Evolutionary conservation across 2,888 invertebrate species (phyloP).

Genomic region (Girardia tigrina): DNA sequence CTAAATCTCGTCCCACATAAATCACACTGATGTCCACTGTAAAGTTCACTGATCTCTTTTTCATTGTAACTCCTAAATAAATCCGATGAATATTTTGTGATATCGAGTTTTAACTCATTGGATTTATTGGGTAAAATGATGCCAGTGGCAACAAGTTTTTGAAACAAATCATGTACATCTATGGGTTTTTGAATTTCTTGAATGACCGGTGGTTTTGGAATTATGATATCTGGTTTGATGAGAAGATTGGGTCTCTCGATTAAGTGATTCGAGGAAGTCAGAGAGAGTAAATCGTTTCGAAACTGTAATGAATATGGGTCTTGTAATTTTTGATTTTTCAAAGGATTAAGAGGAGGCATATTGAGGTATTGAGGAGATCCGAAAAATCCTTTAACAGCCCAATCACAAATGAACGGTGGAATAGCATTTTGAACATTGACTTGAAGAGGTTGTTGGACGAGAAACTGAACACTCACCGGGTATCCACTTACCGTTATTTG

Average conservation of each 20-base stretch:
- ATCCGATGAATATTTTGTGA: conserved; percentile 23
- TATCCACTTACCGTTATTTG: conserved; percentile 25
- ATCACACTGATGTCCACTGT: conserved; percentile 83
- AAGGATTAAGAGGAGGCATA: conserved; percentile 34
- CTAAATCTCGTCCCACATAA: conserved; percentile 87
- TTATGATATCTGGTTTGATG: neutral
- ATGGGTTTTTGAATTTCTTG: conserved; percentile 38
- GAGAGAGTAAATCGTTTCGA: neutral
- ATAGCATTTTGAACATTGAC: conserved; percentile 33
- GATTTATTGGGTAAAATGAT: conserved; percentile 54
- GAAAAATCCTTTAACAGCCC: conserved; percentile 33
- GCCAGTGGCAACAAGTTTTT: conserved; percentile 71
- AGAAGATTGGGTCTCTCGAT: neutral
- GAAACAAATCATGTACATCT: conserved; percentile 69
- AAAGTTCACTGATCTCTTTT: conserved; percentile 52
- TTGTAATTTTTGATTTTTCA: conserved; percentile 28
- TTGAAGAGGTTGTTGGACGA: neutral
- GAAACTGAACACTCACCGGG: conserved; percentile 16
- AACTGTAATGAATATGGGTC: neutral
- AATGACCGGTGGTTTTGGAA: neutral
- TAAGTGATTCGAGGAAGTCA: neutral
- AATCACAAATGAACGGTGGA: conserved; percentile 32
- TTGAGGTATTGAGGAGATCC: conserved; percentile 34
- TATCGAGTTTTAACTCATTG: neutral
- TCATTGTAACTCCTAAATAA: conserved; percentile 24